These are phyloP conservation scores for Geodia barretti DNA, from an alignment of 37 sponge, comb jelly and placozoan genomes.

Conservation along the genomic window DNA sequence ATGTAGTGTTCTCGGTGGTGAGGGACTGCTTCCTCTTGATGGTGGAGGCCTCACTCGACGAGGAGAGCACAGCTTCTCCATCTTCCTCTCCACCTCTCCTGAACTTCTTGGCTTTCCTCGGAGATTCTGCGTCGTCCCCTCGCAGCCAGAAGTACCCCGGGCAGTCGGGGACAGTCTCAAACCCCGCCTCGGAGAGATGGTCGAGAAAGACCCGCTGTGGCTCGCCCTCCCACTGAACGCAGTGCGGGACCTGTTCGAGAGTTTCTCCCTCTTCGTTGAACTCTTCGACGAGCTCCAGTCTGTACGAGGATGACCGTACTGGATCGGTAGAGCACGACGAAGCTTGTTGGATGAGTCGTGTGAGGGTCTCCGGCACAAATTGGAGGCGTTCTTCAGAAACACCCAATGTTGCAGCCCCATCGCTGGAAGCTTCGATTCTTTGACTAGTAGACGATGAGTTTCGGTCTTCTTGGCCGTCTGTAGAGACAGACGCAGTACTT, in stretches of 20 bases:
- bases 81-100: neutral
- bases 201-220: neutral
- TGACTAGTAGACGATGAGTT: no score
- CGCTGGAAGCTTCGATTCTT: neutral
- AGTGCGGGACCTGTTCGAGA: no score
- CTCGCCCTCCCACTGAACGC: neutral
- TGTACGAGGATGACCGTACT: neutral
- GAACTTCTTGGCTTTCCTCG: neutral
- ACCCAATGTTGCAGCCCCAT: slow-evolving; percentile 5
- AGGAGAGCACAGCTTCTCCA: neutral
- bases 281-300: neutral
- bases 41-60: slow-evolving; percentile 6
- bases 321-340: neutral
- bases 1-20: no score
- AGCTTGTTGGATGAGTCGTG: neutral
- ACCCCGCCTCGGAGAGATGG: neutral
- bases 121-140: neutral
- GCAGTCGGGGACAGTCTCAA: slow-evolving; percentile 11
- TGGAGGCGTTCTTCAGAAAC: neutral
- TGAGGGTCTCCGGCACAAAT: neutral
- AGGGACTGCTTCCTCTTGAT: no score
- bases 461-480: neutral
- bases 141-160: neutral
- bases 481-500: neutral
- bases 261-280: neutral